Conservation (phyloP, 2,113 vertebrate genomes). For the Aphyosemion australe region DNA sequence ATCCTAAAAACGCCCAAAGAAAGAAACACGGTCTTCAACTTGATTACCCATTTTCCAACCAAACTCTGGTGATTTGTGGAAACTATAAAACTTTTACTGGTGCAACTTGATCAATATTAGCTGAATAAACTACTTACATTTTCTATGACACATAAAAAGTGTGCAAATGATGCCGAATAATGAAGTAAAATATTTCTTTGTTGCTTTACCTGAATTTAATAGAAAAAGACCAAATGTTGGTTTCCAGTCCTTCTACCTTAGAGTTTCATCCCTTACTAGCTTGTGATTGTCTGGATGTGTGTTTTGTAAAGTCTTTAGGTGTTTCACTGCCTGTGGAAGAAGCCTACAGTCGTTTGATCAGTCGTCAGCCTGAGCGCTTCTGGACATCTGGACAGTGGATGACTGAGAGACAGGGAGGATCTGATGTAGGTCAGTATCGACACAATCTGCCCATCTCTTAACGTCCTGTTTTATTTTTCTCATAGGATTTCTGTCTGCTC, state of each 20-base stretch:
- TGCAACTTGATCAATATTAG: background rate
- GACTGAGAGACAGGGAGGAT: slow-evolving; percentile 88
- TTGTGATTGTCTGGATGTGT: slow-evolving; percentile 3
- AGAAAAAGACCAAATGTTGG: background rate
- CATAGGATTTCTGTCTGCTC: background rate
- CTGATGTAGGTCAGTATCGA: slow-evolving; percentile 83
- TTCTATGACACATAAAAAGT: no score
- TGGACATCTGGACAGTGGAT: slow-evolving; percentile 95
- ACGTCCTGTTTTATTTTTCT: background rate
- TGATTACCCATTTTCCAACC: background rate
- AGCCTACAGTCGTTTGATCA: slow-evolving; percentile 77
- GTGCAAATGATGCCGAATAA: no score
- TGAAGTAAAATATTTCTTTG: no score
- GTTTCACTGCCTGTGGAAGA: slow-evolving; percentile 67
- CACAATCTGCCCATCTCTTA: no score
- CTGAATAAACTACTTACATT: background rate
- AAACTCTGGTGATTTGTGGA: background rate
- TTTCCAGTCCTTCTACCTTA: no score
- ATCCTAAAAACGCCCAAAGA: slow-evolving; percentile 16
- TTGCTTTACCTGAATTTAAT: no score
- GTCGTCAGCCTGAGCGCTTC: slow-evolving; percentile 78
- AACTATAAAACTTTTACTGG: background rate
- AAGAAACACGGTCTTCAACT: background rate
- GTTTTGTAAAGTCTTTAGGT: slow-evolving; percentile 75
- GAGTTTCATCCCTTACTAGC: no score